Evolutionary conservation across 2,797 vertebrate species (phyloP).

Genomic region (Malurus splendens): DNA sequence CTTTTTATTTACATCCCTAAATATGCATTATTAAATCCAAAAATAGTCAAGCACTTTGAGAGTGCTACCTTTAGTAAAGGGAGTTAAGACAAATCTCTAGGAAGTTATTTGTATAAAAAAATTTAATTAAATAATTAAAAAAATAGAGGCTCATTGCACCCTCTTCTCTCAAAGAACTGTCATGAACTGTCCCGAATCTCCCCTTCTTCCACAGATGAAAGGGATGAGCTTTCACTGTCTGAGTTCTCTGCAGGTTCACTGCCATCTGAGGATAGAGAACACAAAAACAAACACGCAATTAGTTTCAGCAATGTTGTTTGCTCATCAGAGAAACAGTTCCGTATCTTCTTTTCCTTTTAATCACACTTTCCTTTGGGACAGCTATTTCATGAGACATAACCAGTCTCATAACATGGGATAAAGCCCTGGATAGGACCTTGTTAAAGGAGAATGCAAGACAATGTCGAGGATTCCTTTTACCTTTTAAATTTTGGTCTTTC

Average conservation of each 20-base stretch:
- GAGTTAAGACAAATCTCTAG: background rate
- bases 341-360: background rate
- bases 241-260: slow-evolving; percentile 50
- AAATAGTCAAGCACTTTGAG: background rate
- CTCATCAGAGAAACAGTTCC: background rate
- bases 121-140: background rate
- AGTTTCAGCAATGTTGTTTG: slow-evolving; percentile 33
- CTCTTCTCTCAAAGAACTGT: background rate
- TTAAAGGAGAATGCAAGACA: background rate
- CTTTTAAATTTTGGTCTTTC: background rate
- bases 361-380: background rate
- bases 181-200: slow-evolving; percentile 52
- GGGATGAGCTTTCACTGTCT: slow-evolving; percentile 42
- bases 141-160: background rate
- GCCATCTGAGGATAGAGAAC: slow-evolving; percentile 54
- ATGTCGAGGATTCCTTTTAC: background rate
- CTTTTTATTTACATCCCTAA: background rate
- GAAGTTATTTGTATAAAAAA: background rate
- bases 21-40: background rate
- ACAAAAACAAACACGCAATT: slow-evolving; percentile 42
- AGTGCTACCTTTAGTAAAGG: background rate
- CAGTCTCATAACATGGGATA: background rate
- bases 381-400: background rate
- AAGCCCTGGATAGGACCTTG: background rate
- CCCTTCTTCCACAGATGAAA: slow-evolving; percentile 64